Evolutionary conservation across 2,797 vertebrate genomes (phyloP).

Genomic region (Sciaenops ocellatus): DNA sequence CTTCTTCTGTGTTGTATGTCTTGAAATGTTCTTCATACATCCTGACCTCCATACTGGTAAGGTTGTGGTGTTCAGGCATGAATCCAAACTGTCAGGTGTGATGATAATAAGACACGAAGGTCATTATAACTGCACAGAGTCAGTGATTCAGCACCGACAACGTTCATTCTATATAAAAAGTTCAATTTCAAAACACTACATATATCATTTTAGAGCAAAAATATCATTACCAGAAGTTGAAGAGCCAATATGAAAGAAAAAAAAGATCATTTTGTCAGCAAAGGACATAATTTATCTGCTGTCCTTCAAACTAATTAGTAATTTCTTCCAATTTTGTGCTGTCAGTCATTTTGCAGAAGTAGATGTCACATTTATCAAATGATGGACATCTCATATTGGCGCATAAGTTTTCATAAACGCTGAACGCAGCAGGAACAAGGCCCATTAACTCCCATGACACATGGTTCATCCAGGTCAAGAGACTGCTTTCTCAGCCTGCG

Average conservation of each 20-base stretch:
- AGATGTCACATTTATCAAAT: slow-evolving; percentile 57
- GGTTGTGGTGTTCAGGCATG: slow-evolving; percentile 4
- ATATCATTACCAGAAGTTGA: slow-evolving; percentile 40
- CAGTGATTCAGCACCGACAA: slow-evolving; percentile 5
- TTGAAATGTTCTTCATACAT: slow-evolving; percentile 2
- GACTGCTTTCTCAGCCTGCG: slow-evolving; percentile 7
- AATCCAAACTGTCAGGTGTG: slow-evolving; percentile 38
- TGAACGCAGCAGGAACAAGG: slow-evolving; percentile 38
- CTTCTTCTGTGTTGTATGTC: no score
- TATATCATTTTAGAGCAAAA: slow-evolving; percentile 37
- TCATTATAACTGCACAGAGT: slow-evolving; percentile 45
- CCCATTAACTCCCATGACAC: slow-evolving; percentile 51
- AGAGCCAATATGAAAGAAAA: slow-evolving; percentile 29
- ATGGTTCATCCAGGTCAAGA: background rate
- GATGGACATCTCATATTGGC: slow-evolving; percentile 61
- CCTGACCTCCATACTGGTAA: background rate
- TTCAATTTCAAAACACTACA: slow-evolving; percentile 28
- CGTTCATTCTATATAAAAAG: slow-evolving; percentile 24
- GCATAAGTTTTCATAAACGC: slow-evolving; percentile 24
- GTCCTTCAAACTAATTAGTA: slow-evolving; percentile 66
- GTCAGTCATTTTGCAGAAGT: slow-evolving; percentile 65
- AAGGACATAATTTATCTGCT: slow-evolving; percentile 58
- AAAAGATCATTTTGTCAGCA: slow-evolving; percentile 19
- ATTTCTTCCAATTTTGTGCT: slow-evolving; percentile 69
- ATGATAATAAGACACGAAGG: slow-evolving; percentile 44